phyloP scores from a whole-genome alignment of 2,113 vertebrate genomes.

The Entomyzon cyanotis region DNA sequence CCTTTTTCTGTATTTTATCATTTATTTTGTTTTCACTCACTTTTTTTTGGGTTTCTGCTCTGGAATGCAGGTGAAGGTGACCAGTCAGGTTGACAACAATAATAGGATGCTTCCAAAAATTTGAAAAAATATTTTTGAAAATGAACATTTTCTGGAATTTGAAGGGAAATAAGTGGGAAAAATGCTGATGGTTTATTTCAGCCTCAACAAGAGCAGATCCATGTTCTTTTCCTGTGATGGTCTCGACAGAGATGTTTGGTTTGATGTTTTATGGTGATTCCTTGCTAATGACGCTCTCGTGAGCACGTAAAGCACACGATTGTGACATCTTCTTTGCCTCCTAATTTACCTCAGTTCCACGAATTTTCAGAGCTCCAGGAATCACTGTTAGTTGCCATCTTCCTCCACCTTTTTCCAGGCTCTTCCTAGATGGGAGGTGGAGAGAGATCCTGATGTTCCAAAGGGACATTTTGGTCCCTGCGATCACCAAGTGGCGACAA shows the following conservation, averaged over 20 bases:
- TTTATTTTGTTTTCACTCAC: background rate
- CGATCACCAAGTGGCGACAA: background rate
- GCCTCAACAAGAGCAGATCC: background rate
- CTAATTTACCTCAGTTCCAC: background rate
- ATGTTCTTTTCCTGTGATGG: background rate
- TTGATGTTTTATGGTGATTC: background rate
- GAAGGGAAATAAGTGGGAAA: background rate
- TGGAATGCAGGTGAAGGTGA: background rate
- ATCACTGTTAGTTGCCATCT: background rate
- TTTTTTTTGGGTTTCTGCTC: background rate
- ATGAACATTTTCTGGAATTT: background rate
- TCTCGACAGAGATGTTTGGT: background rate
- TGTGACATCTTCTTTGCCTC: background rate
- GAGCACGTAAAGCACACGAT: rapidly evolving
- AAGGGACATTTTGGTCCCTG: background rate
- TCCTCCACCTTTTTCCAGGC: background rate
- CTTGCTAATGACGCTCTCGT: rapidly evolving
- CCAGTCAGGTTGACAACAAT: background rate
- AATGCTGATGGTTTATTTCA: background rate
- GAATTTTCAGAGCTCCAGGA: background rate
- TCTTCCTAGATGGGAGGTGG: background rate
- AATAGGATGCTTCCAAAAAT: background rate
- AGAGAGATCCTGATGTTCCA: background rate
- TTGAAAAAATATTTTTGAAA: background rate
- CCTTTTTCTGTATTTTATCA: background rate